These are phyloP conservation scores for Heliangelus exortis DNA, from an alignment of 2,797 vertebrate genomes.

Conservation along the genomic window DNA sequence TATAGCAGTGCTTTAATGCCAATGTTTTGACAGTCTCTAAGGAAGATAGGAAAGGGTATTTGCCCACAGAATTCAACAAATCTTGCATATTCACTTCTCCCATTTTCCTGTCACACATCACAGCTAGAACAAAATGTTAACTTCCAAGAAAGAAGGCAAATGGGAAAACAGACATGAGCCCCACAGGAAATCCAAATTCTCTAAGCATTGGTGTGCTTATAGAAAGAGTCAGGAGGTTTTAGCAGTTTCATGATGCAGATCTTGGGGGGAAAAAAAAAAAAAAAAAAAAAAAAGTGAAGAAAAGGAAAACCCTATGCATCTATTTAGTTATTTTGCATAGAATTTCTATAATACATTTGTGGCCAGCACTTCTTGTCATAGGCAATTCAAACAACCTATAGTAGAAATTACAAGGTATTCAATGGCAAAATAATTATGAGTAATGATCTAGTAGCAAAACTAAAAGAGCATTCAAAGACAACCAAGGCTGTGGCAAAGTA, in stretches of 20 bases:
- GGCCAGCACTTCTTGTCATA: neutral
- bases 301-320: no score
- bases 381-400: neutral
- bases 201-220: neutral
- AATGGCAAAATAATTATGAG: neutral
- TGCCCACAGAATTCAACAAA: neutral
- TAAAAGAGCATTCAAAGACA: neutral
- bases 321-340: neutral
- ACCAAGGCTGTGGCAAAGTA: neutral
- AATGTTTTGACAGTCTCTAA: neutral
- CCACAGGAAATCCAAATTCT: neutral
- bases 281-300: no score
- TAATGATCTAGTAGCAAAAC: neutral
- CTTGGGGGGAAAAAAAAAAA: neutral
- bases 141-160: slow-evolving; percentile 3
- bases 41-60: neutral
- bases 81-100: neutral
- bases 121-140: slow-evolving; percentile 8
- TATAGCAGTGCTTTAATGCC: neutral
- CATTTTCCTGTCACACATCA: neutral
- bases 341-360: neutral
- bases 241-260: neutral
- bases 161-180: neutral
- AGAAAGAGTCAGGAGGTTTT: neutral
- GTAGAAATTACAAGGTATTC: neutral